Percentiles rank a stretch among this genome's conserved stretches.
phyloP scores from a whole-genome alignment of 2,888 invertebrate species.

The Eilema sororculum region DNA sequence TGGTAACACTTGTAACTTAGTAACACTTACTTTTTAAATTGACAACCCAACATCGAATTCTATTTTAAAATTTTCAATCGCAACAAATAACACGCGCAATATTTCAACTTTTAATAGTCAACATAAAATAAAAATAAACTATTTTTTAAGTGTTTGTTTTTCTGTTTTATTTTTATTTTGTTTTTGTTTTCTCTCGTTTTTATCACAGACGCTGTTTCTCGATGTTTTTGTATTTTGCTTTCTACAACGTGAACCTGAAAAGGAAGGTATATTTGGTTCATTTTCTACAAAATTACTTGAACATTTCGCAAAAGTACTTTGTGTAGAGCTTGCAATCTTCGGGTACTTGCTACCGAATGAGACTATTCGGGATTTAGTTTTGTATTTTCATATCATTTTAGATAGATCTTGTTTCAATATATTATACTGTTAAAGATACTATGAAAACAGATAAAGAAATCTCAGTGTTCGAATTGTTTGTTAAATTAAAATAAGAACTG shows the following conservation, averaged over 20 bases:
- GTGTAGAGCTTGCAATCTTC: conserved; percentile 21
- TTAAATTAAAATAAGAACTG: background rate
- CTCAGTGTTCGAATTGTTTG: background rate
- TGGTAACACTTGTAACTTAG: conserved; percentile 41
- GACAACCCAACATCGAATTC: conserved; percentile 80
- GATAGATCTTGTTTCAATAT: background rate
- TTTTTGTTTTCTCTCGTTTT: conserved; percentile 61
- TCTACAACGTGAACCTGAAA: conserved; percentile 60
- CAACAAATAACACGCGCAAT: conserved; percentile 81
- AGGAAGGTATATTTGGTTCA: conserved; percentile 40
- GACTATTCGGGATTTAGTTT: background rate
- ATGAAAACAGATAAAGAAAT: background rate
- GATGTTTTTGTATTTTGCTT: conserved; percentile 55
- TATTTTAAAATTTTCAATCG: conserved; percentile 62
- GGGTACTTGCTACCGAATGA: conserved; percentile 11
- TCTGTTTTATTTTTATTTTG: conserved; percentile 36
- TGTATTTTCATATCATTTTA: conserved; percentile 3
- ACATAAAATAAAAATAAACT: conserved; percentile 43
- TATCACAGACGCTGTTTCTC: conserved; percentile 74
- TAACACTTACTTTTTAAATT: conserved; percentile 76
- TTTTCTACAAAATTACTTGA: conserved; percentile 17
- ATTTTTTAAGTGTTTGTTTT: conserved; percentile 27
- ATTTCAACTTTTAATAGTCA: conserved; percentile 49
- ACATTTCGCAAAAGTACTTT: conserved; percentile 51
- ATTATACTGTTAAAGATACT: background rate